These are phyloP conservation scores for Dryoscopus gambensis DNA, from an alignment of 2,113 vertebrate genomes.

Conservation along the genomic window DNA sequence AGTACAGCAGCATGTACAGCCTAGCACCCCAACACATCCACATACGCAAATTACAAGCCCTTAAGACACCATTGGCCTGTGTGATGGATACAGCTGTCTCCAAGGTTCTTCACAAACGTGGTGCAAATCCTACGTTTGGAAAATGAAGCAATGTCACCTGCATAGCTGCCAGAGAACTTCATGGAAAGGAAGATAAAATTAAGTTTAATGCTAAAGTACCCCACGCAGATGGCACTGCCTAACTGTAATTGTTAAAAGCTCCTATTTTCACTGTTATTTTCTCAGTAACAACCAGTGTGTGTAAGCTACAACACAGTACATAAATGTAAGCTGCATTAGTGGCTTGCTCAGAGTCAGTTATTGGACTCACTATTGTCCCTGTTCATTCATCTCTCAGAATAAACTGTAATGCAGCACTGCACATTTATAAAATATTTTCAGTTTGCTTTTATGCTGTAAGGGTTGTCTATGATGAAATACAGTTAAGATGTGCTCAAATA, in stretches of 20 bases:
- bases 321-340: not conserved
- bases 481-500: not conserved
- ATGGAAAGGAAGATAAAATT: not conserved
- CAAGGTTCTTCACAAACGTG: not conserved
- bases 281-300: not conserved
- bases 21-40: not conserved
- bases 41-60: not conserved
- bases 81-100: not conserved
- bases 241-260: not conserved
- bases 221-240: not conserved
- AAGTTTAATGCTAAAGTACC: not conserved
- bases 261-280: not conserved
- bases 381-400: not conserved
- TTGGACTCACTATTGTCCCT: not conserved
- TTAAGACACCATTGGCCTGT: accelerated
- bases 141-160: not conserved
- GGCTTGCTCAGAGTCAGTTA: not conserved
- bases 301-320: not conserved
- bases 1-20: not conserved
- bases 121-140: not conserved
- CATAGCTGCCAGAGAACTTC: not conserved
- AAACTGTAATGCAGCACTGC: not conserved
- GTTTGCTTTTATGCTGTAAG: not conserved
- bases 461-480: not conserved
- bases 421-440: not conserved